Evolutionary conservation across 2,888 invertebrate genomes (phyloP).

Genomic region (Folsomia manolachei): DNA sequence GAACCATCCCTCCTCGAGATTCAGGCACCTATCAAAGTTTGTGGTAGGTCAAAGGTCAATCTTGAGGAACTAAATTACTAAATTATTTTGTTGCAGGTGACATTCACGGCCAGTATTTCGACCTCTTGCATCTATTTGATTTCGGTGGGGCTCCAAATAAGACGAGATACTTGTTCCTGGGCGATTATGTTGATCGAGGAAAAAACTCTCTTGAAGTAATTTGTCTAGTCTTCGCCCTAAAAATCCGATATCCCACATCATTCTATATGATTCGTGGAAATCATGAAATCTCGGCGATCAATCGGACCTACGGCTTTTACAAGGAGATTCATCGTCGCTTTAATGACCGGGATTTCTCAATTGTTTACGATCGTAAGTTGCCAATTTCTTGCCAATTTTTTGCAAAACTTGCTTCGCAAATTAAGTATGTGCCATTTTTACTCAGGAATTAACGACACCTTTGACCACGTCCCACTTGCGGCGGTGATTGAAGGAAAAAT

Average conservation of each 20-base stretch:
- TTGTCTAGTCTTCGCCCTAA: slow-evolving; percentile 58
- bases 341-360: slow-evolving; percentile 1
- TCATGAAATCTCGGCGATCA: slow-evolving; percentile 60
- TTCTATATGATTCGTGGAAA: slow-evolving; percentile 60
- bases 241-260: slow-evolving; percentile 61
- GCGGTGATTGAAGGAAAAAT: slow-evolving; percentile 24
- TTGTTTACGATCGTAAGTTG: neutral
- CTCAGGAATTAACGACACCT: slow-evolving; percentile 56
- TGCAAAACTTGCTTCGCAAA: neutral
- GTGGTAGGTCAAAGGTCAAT: too few species aligned
- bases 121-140: slow-evolving; percentile 58
- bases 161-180: slow-evolving; percentile 53
- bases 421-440: neutral
- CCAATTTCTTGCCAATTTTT: too few species aligned
- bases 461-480: slow-evolving; percentile 59
- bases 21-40: slow-evolving; percentile 58
- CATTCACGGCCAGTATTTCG: slow-evolving; percentile 59
- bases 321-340: slow-evolving; percentile 54
- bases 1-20: slow-evolving; percentile 59
- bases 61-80: too few species aligned
- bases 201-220: slow-evolving; percentile 58
- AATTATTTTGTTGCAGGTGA: too few species aligned
- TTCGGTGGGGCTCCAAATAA: slow-evolving; percentile 58
- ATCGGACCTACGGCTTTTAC: slow-evolving; percentile 60
- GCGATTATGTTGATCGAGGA: slow-evolving; percentile 52